These are phyloP conservation scores for Agraylea sexmaculata DNA, from an alignment of 1,140 invertebrate species.

Conservation along the genomic window DNA sequence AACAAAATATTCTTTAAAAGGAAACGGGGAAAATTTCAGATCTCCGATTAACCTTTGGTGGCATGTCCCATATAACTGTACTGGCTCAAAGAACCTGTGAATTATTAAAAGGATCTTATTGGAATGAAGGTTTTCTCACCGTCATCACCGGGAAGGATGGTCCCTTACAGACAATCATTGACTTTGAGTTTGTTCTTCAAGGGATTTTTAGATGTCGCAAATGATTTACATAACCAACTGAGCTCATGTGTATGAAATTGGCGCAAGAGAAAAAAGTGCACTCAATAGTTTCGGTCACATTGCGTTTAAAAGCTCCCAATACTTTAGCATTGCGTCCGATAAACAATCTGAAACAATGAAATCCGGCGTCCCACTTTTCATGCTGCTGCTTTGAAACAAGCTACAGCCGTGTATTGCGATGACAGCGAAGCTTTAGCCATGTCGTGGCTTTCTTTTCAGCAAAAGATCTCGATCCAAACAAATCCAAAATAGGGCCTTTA, in stretches of 20 bases:
- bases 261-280: constrained; percentile 38
- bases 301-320: constrained; percentile 61
- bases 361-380: constrained; percentile 77
- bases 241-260: constrained; percentile 29
- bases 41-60: constrained; percentile 69
- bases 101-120: constrained; percentile 50
- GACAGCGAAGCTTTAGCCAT: constrained; percentile 63
- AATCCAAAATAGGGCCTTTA: constrained; percentile 54
- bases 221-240: constrained; percentile 41
- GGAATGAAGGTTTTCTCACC: constrained; percentile 63
- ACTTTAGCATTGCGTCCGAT: constrained; percentile 58
- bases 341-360: constrained; percentile 53
- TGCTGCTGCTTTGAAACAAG: constrained; percentile 74
- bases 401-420: constrained; percentile 81
- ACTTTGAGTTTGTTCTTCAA: constrained; percentile 85
- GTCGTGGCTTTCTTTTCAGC: constrained; percentile 63
- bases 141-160: constrained; percentile 83
- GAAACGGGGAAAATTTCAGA: constrained; percentile 46
- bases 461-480: constrained; percentile 51
- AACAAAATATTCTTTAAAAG: constrained; percentile 66
- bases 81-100: constrained; percentile 58
- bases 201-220: constrained; percentile 63
- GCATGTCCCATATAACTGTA: constrained; percentile 82
- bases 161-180: constrained; percentile 68
- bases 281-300: constrained; percentile 50